Evolutionary conservation across 2,113 vertebrate species (phyloP).

Genomic region (Actenoides hombroni): DNA sequence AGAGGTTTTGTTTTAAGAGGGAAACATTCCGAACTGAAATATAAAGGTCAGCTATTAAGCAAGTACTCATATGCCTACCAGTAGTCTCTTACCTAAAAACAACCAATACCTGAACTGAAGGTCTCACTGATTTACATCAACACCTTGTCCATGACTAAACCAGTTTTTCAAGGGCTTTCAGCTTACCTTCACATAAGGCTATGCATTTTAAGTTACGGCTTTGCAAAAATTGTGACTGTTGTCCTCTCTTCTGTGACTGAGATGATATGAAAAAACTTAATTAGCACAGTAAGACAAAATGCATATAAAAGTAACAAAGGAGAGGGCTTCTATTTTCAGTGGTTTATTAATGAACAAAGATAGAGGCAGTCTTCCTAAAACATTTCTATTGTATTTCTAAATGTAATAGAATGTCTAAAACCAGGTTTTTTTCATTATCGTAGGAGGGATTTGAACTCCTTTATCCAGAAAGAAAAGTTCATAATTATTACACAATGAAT

Average conservation of each 20-base stretch:
- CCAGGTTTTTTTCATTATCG: too few relatives aligned
- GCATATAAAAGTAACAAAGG: not conserved
- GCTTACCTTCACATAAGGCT: constrained; percentile 93
- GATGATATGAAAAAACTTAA: constrained; percentile 20
- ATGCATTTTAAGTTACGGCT: constrained; percentile 93
- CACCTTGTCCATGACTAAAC: not conserved
- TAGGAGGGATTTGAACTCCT: not conserved
- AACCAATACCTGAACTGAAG: not conserved
- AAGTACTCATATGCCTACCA: not conserved
- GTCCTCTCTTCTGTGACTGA: constrained; percentile 89
- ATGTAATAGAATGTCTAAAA: not conserved
- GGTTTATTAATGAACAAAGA: not conserved
- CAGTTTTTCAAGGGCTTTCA: not conserved
- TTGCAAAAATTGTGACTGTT: constrained; percentile 89
- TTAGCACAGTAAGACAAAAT: not conserved
- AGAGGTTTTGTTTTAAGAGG: not conserved
- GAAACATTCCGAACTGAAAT: not conserved
- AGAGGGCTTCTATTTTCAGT: not conserved
- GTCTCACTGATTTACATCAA: not conserved
- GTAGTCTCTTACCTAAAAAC: not conserved
- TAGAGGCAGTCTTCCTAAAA: not conserved
- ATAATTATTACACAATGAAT: not conserved
- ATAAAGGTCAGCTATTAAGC: not conserved
- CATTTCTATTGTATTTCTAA: not conserved
- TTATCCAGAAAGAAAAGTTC: not conserved